Percentiles rank a stretch among this genome's conserved stretches.
Evolutionary conservation across 2,888 invertebrate genomes (phyloP).

Genomic region (Drosophila lutescens): DNA sequence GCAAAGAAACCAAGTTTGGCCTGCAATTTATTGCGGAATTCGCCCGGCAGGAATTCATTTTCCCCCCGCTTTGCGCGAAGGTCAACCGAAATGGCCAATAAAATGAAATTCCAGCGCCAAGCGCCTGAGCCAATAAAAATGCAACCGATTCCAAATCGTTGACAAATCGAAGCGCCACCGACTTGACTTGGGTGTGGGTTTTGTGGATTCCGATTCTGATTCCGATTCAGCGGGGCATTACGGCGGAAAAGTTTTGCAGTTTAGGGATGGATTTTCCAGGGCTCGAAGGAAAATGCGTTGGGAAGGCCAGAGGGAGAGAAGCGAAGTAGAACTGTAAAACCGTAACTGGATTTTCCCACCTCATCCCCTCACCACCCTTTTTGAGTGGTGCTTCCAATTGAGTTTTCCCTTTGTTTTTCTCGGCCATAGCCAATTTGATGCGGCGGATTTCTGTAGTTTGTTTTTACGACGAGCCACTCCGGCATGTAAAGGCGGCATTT

Average conservation of each 20-base stretch:
- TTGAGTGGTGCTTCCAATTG: slow-evolving; percentile 51
- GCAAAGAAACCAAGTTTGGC: slow-evolving; percentile 56
- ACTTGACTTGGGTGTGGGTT: not conserved
- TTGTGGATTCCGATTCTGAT: not conserved
- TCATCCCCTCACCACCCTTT: slow-evolving; percentile 7
- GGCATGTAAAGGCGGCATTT: slow-evolving; percentile 68
- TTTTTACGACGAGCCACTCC: slow-evolving; percentile 70
- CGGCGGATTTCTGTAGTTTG: slow-evolving; percentile 74
- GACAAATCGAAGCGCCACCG: slow-evolving; percentile 65
- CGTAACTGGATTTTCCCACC: slow-evolving; percentile 30
- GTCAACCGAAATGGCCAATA: slow-evolving; percentile 76
- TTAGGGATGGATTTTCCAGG: slow-evolving; percentile 54
- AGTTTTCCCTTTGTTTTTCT: slow-evolving; percentile 54
- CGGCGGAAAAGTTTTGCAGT: slow-evolving; percentile 67
- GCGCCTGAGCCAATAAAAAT: slow-evolving; percentile 66
- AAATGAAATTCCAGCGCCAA: slow-evolving; percentile 70
- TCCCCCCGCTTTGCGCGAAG: slow-evolving; percentile 49
- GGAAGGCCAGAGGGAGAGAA: not conserved
- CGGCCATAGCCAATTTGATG: slow-evolving; percentile 67
- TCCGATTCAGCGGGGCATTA: slow-evolving; percentile 8
- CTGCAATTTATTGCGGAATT: slow-evolving; percentile 66
- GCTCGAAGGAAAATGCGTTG: slow-evolving; percentile 67
- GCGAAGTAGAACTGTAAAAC: slow-evolving; percentile 22
- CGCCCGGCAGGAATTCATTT: slow-evolving; percentile 31
- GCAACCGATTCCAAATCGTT: slow-evolving; percentile 73